These are phyloP conservation scores for Nerophis ophidion DNA, from an alignment of 2,113 vertebrate genomes.

Conservation along the genomic window DNA sequence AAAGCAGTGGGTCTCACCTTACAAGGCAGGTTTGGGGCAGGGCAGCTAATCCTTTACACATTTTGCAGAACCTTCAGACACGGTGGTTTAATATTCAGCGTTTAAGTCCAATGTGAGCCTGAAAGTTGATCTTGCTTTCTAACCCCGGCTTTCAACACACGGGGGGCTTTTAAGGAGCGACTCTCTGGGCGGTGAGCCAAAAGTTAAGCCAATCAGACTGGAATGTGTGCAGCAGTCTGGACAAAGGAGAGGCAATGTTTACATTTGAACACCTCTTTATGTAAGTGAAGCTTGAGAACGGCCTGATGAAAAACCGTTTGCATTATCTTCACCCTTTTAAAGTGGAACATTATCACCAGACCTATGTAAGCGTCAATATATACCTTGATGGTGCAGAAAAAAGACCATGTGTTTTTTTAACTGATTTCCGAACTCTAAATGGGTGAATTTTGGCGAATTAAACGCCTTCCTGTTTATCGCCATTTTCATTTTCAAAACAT, in stretches of 20 bases:
- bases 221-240: conserved; percentile 42
- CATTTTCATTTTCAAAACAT: too few species aligned
- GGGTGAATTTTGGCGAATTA: too few species aligned
- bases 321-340: not conserved
- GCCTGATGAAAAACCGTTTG: not conserved
- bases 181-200: conserved; percentile 62
- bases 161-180: conserved; percentile 63
- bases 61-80: conserved; percentile 48
- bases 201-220: conserved; percentile 67
- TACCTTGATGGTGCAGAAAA: too few species aligned
- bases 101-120: conserved; percentile 21
- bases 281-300: conserved; percentile 30
- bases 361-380: too few species aligned
- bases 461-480: too few species aligned
- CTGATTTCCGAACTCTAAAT: too few species aligned
- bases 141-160: conserved; percentile 46
- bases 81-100: conserved; percentile 13
- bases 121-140: conserved; percentile 47
- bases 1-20: conserved; percentile 57
- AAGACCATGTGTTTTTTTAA: too few species aligned
- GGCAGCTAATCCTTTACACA: conserved; percentile 79
- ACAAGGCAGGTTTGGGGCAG: conserved; percentile 74
- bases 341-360: too few species aligned
- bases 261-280: conserved; percentile 31
- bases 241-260: conserved; percentile 30